Evolutionary conservation across 1,140 invertebrate species (phyloP), one percentile per base, ranked within the genome.

Genomic region (Leptinotarsa defecta): DNA sequence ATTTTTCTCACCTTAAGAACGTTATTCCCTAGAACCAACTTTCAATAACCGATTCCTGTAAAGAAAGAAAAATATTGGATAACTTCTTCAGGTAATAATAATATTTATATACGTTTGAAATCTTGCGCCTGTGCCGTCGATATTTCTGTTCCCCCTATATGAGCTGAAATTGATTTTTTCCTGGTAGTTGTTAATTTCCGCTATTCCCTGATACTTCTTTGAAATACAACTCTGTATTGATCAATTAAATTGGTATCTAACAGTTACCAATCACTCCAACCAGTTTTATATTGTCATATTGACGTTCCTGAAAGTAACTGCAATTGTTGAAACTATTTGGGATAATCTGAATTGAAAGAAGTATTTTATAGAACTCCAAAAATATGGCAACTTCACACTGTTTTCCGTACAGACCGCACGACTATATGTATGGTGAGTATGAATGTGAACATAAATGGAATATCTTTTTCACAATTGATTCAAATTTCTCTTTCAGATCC

Each of bases 401-500:
- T 70, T 71, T 78, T 48, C 80, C 80, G 15, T 81, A 78, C 63
- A 77, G 80, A 69, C 77, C 79, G 4, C 78, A 81, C 61, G 80
- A 83, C 61, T 83, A 81, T 67, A 76, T 79, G 74, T 81, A 81
- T 68, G 79, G 80, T 82, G 76, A 73, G 79, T 79, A 43, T 43
- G 48, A 52, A 57, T 64, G 3, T 4, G 19, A 24, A 71, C 19
- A 15, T 73, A 48, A 24, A 62, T 72, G 22, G 49, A 5, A 71
- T 17, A 71, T 49, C 5, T 49, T 71, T 19, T 62, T 72, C 22
- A 13, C 5, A 48, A 61, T 22, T 17, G 19, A 48, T 4, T 19
- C 3, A 52, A 57, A 48, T 68, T 67, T 49, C 65, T 74, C n/a
- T 65, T 83, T 67, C 57, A 89, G 88, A 89, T 84, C 87, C 88